A percentile compares a stretch with the other conserved stretches of the same genome.
Evolutionary conservation across 1,140 invertebrate species (phyloP).

Genomic region (Lerema accius): DNA sequence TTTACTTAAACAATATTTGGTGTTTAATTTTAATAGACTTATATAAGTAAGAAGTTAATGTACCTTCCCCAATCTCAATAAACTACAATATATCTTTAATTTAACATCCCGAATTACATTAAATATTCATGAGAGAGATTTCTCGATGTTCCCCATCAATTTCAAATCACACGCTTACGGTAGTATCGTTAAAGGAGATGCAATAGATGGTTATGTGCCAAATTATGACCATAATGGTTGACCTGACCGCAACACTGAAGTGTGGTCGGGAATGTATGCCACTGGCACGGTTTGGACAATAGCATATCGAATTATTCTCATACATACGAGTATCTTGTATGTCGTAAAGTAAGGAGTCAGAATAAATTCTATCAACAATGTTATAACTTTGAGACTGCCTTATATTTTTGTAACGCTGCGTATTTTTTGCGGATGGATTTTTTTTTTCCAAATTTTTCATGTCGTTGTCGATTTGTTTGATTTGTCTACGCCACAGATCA

Average conservation of each 20-base stretch:
- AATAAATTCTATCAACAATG: neutral
- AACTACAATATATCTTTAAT: too few relatives aligned
- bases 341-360: neutral
- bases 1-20: too few relatives aligned
- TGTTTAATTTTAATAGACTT: too few relatives aligned
- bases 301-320: neutral
- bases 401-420: too few relatives aligned
- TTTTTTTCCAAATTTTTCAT: too few relatives aligned
- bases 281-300: constrained; percentile 11
- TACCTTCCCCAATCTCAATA: neutral
- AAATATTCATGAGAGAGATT: too few relatives aligned
- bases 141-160: neutral
- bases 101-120: too few relatives aligned
- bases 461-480: too few relatives aligned
- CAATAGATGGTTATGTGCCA: constrained; percentile 7
- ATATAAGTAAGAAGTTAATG: too few relatives aligned
- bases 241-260: constrained; percentile 12
- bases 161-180: neutral
- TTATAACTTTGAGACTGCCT: too few relatives aligned
- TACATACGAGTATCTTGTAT: neutral
- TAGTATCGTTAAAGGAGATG: neutral
- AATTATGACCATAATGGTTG: constrained; percentile 11
- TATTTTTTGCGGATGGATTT: too few relatives aligned
- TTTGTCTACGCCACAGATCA: too few relatives aligned
- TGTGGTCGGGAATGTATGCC: constrained; percentile 1